Evolutionary conservation across 2,888 invertebrate genomes (phyloP).

Genomic region (Conus canariensis): DNA sequence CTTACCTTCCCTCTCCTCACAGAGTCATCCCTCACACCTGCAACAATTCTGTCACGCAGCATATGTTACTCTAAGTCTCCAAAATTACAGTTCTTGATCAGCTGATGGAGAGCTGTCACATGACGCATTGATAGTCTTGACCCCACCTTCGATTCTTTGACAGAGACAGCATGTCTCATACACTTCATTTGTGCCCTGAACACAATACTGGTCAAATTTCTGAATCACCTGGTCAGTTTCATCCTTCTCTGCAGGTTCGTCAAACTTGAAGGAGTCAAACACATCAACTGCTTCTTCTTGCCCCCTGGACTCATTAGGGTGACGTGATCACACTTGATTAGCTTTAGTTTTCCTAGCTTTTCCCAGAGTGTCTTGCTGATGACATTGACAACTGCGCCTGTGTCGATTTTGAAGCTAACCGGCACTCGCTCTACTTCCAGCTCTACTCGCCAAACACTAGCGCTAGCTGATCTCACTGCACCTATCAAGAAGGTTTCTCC

Average conservation of each 20-base stretch:
- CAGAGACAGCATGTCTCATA: background rate
- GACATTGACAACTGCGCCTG: too few species aligned
- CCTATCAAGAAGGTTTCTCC: background rate
- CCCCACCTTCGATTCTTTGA: background rate
- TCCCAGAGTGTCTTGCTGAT: too few species aligned
- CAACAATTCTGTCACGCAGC: background rate
- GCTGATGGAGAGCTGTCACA: background rate
- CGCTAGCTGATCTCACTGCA: background rate
- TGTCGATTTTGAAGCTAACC: too few species aligned
- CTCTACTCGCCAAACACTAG: background rate
- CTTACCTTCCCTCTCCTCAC: background rate
- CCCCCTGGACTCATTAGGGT: too few species aligned
- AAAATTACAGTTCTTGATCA: constrained; percentile 9
- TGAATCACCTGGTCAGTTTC: background rate
- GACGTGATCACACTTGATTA: too few species aligned
- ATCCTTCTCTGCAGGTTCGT: background rate
- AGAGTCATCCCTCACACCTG: background rate
- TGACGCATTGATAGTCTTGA: background rate
- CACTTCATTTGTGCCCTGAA: background rate
- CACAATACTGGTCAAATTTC: constrained; percentile 4
- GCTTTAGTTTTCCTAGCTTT: too few species aligned
- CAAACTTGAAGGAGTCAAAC: background rate
- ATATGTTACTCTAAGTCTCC: background rate
- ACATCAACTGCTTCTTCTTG: background rate
- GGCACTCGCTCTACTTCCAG: too few species aligned